Evolutionary conservation across 1,140 invertebrate genomes (phyloP).

Genomic region (Psix sp.): DNA sequence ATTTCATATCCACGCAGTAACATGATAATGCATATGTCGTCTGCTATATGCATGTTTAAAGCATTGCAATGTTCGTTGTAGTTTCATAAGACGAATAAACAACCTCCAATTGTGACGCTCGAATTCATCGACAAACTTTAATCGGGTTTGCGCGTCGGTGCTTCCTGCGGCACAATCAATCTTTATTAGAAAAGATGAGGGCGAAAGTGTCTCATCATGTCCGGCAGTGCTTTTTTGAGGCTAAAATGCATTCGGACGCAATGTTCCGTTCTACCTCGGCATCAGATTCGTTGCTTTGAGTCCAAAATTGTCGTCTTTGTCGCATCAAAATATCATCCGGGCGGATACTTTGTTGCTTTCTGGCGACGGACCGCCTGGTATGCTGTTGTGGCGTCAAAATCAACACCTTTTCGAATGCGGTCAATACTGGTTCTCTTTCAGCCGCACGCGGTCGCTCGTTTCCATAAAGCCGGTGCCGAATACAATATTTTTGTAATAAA

Average conservation of each 20-base stretch:
- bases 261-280: slow-evolving; percentile 34
- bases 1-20: no score
- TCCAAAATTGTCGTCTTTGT: slow-evolving; percentile 45
- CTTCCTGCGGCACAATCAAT: slow-evolving; percentile 13
- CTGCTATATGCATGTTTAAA: no score
- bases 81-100: neutral
- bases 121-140: neutral
- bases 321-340: slow-evolving; percentile 41
- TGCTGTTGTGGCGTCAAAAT: slow-evolving; percentile 56
- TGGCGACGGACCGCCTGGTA: slow-evolving; percentile 30
- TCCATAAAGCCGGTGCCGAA: slow-evolving; percentile 34
- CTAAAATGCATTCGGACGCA: slow-evolving; percentile 15
- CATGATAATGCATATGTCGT: no score
- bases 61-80: no score
- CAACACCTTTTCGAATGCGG: slow-evolving; percentile 58
- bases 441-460: slow-evolving; percentile 17
- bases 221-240: slow-evolving; percentile 6
- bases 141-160: neutral
- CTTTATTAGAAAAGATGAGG: slow-evolving; percentile 16
- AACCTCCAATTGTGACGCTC: neutral
- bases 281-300: slow-evolving; percentile 6
- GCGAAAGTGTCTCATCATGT: slow-evolving; percentile 32
- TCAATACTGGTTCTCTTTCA: slow-evolving; percentile 34
- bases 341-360: slow-evolving; percentile 28
- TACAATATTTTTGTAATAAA: slow-evolving; percentile 49